These are phyloP conservation scores for Blastobasis adustella DNA, from an alignment of 2,888 invertebrate genomes.

Conservation along the genomic window DNA sequence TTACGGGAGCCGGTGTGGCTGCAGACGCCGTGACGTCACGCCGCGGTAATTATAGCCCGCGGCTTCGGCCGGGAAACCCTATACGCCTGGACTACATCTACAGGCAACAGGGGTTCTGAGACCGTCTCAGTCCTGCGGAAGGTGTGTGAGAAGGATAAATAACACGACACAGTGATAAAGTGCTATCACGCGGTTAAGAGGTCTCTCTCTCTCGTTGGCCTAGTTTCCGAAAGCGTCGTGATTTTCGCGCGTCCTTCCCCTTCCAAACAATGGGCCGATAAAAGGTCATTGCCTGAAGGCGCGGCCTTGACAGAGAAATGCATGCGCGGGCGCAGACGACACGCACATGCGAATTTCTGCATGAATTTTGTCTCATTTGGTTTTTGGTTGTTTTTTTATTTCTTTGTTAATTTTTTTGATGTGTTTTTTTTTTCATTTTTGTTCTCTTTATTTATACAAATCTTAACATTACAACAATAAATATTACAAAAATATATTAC, in stretches of 20 bases:
- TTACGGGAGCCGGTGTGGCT: slow-evolving; percentile 50
- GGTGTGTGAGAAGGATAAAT: too few relatives aligned
- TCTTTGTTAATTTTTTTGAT: slow-evolving; percentile 44
- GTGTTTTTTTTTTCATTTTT: slow-evolving; percentile 52
- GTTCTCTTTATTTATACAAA: slow-evolving; percentile 71
- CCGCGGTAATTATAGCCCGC: slow-evolving; percentile 31
- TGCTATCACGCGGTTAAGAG: too few relatives aligned
- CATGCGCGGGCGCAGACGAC: slow-evolving; percentile 20
- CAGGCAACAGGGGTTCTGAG: too few relatives aligned
- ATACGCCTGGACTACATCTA: slow-evolving; percentile 40
- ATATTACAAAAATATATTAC: slow-evolving; percentile 70
- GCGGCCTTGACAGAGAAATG: slow-evolving; percentile 43
- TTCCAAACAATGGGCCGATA: slow-evolving; percentile 42
- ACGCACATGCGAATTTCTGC: slow-evolving; percentile 20
- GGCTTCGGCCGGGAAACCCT: slow-evolving; percentile 47
- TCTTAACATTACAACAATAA: slow-evolving; percentile 64
- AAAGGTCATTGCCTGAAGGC: slow-evolving; percentile 59
- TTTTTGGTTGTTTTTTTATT: slow-evolving; percentile 32
- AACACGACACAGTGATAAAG: too few relatives aligned
- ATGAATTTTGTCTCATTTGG: slow-evolving; percentile 27
- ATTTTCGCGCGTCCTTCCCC: slow-evolving; percentile 21
- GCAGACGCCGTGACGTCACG: slow-evolving; percentile 53
- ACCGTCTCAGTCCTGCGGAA: too few relatives aligned
- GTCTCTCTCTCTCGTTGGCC: slow-evolving; percentile 30
- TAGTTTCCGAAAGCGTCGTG: slow-evolving; percentile 38